A percentile compares a stretch with the other conserved stretches of the same genome.
Evolutionary conservation across 2,888 invertebrate species (phyloP).

Genomic region (Pegoplata infirma): DNA sequence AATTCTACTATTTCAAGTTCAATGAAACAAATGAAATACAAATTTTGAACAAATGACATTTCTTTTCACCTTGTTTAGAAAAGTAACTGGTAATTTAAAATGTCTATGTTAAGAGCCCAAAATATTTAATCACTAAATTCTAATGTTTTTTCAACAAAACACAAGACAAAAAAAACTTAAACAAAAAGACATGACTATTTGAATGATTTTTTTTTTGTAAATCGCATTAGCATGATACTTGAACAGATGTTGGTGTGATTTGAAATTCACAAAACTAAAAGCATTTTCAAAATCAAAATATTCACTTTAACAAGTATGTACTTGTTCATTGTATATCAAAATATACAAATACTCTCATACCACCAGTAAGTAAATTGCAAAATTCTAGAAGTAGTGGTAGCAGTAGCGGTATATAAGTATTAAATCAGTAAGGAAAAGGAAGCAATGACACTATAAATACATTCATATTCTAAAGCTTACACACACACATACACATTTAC

Average conservation of each 20-base stretch:
- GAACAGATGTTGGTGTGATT: slow-evolving; percentile 77
- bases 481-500: slow-evolving; percentile 14
- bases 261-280: slow-evolving; percentile 77
- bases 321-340: slow-evolving; percentile 28
- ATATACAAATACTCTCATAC: slow-evolving; percentile 39
- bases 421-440: slow-evolving; percentile 50
- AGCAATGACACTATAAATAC: slow-evolving; percentile 27
- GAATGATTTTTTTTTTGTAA: slow-evolving; percentile 23
- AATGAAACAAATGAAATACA: no score
- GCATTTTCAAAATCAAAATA: slow-evolving; percentile 66
- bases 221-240: slow-evolving; percentile 73
- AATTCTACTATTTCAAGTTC: no score
- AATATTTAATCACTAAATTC: not conserved
- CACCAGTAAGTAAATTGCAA: slow-evolving; percentile 42
- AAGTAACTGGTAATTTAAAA: not conserved
- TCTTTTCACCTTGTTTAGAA: no score
- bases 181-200: not conserved
- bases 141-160: not conserved
- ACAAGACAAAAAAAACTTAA: not conserved
- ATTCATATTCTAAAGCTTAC: not conserved
- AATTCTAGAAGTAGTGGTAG: slow-evolving; percentile 28
- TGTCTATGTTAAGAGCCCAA: not conserved
- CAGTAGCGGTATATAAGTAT: slow-evolving; percentile 48
- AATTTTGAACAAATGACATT: no score
- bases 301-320: slow-evolving; percentile 18